A percentile compares a stretch with the other conserved stretches of the same genome.
Evolutionary conservation across 1,140 invertebrate genomes (phyloP).

Genomic region (Liolophura sinensis): DNA sequence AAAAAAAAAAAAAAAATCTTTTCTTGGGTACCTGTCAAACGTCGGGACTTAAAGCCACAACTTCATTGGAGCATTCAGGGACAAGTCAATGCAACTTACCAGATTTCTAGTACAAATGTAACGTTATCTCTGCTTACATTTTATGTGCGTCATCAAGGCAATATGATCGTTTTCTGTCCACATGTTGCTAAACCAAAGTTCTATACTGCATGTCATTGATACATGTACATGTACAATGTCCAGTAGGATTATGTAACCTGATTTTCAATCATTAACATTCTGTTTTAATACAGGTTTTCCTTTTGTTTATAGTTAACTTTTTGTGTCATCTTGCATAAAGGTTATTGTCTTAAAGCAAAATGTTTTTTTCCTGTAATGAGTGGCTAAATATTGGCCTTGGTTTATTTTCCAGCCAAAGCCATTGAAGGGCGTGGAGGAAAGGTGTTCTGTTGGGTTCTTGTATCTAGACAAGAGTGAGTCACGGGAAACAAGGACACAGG

Average conservation of each 20-base stretch:
- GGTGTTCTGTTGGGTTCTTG: slow-evolving; percentile 74
- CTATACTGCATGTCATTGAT: neutral
- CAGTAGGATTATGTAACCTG: too few relatives aligned
- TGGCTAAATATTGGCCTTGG: neutral
- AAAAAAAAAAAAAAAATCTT: too few relatives aligned
- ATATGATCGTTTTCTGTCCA: too few relatives aligned
- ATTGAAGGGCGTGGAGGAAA: slow-evolving; percentile 71
- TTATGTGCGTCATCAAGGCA: too few relatives aligned
- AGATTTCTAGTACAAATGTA: too few relatives aligned
- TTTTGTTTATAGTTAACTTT: too few relatives aligned
- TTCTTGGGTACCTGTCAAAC: too few relatives aligned
- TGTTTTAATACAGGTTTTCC: neutral
- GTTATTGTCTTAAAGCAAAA: neutral
- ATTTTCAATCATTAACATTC: neutral
- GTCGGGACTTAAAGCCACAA: too few relatives aligned
- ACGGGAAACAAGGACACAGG: slow-evolving; percentile 43
- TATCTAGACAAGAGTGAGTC: slow-evolving; percentile 49
- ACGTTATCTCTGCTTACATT: too few relatives aligned
- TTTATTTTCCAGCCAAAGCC: slow-evolving; percentile 68
- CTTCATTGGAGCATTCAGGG: too few relatives aligned
- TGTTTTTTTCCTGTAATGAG: slow-evolving; percentile 1
- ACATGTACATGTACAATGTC: too few relatives aligned
- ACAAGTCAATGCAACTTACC: too few relatives aligned
- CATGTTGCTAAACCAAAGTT: neutral
- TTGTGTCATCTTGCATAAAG: neutral